Base-by-base conservation (phyloP, 2,797 vertebrate genomes). In the Lepilemur septentrionalis region DNA sequence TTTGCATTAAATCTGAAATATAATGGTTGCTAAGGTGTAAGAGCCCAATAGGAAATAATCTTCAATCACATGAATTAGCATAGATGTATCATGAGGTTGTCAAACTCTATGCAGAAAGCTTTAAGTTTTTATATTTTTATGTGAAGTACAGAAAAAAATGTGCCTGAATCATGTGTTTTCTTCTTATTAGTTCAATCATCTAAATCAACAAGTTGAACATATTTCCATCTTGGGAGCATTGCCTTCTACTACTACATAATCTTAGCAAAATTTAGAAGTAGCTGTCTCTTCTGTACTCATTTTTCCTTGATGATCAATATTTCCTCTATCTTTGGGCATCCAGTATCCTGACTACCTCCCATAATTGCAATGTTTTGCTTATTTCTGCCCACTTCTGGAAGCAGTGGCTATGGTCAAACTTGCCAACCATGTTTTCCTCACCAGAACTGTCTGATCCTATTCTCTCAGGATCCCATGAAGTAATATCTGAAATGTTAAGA, bases 51-150 rank as follows among this genome's bases (percentile, higher is more conserved):
- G 83, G n/a, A 94, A 89, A 73, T 65, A 65, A 75, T 84, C 38
- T 81, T 78, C 18, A 94, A 95, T 48, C 18, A 93, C 3, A 38
- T 63, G 61, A 84, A 88, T 92, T 91, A 89, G 9, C 84, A 96
- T 90, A 95, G 95, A 80, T 91, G 91, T 81, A 35, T 91, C 84
- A 92, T 91, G 57, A 97, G 10, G 11, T 73, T 93, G 67, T 82
- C 61, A 92, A 88, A 94, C 3, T 94, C 41, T 81, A 85, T 90
- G 85, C 52, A 55, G 28, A 95, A 95, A 90, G 7, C 61, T 52
- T 92, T 92, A 55, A 72, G 13, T 30, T 63, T 63, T 63, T 63
- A 32, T 63, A 63, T 63, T 63, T 32, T 63, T 63, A 63, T 80
- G 11, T 75, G 20, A 87, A 76, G 9, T 59, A 9, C n/a, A 41